These are phyloP conservation scores for Boloria selene DNA, from an alignment of 2,888 invertebrate genomes.

Conservation along the genomic window DNA sequence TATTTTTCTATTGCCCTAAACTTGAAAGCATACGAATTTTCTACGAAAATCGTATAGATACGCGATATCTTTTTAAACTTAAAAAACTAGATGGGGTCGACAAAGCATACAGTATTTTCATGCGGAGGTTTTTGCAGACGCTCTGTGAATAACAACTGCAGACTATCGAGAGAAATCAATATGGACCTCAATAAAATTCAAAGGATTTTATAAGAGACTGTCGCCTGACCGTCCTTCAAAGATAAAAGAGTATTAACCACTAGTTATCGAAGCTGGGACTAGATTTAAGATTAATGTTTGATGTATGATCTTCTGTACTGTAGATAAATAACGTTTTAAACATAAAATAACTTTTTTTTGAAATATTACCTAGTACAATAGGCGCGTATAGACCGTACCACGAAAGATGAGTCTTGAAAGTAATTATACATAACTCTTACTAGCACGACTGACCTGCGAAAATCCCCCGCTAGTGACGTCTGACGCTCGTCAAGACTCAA, in stretches of 20 bases:
- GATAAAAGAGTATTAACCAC: neutral
- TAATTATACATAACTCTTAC: too few relatives aligned
- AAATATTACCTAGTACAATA: too few relatives aligned
- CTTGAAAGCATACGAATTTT: too few relatives aligned
- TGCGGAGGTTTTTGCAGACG: constrained; percentile 17
- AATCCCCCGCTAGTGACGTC: too few relatives aligned
- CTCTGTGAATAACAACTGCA: constrained; percentile 21
- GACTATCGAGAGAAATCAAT: constrained; percentile 25
- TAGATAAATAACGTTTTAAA: too few relatives aligned
- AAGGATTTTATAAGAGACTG: constrained; percentile 21
- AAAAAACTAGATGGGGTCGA: neutral
- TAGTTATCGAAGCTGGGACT: neutral
- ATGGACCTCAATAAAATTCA: constrained; percentile 24
- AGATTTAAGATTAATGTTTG: neutral
- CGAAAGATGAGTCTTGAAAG: too few relatives aligned
- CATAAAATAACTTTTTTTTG: too few relatives aligned
- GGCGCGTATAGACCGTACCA: too few relatives aligned
- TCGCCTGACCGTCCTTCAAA: constrained; percentile 4
- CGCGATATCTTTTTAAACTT: neutral
- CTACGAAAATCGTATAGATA: neutral
- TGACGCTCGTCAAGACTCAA: too few relatives aligned
- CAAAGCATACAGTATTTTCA: constrained; percentile 7
- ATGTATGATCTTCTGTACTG: neutral
- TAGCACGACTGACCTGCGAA: too few relatives aligned
- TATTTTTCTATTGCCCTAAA: too few relatives aligned